Evolutionary conservation across 2,113 vertebrate genomes (phyloP).

Genomic region (Phyllostomus discolor): DNA sequence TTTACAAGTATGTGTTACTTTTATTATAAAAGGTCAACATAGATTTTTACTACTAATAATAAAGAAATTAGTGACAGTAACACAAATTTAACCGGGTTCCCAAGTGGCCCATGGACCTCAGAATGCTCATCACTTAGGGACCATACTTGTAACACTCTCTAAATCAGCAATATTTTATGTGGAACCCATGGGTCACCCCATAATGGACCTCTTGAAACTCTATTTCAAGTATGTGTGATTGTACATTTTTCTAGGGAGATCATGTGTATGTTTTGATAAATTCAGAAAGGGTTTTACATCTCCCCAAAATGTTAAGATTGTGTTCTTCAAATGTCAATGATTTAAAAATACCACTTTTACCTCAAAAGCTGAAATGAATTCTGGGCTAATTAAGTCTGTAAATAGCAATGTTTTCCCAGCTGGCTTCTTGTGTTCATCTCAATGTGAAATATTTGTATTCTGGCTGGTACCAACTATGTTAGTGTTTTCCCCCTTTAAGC

Average conservation of each 20-base stretch:
- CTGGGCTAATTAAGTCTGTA: conserved; percentile 33
- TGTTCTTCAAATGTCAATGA: conserved; percentile 23
- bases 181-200: background rate
- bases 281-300: background rate
- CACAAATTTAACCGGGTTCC: background rate
- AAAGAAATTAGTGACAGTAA: background rate
- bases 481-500: background rate
- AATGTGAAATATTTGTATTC: conserved; percentile 53
- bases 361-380: conserved; percentile 28
- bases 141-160: background rate
- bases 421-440: conserved; percentile 58
- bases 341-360: conserved; percentile 30
- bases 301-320: background rate
- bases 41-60: background rate
- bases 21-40: background rate
- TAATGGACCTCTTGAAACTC: background rate
- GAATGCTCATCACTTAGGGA: background rate
- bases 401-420: conserved; percentile 48
- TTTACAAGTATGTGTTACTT: background rate
- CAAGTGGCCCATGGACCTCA: background rate
- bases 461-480: conserved; percentile 8
- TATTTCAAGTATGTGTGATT: background rate
- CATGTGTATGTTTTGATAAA: background rate
- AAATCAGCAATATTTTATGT: background rate
- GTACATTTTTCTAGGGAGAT: background rate